Evolutionary conservation across 2,797 vertebrate species (phyloP).

Genomic region (Falco naumanni): DNA sequence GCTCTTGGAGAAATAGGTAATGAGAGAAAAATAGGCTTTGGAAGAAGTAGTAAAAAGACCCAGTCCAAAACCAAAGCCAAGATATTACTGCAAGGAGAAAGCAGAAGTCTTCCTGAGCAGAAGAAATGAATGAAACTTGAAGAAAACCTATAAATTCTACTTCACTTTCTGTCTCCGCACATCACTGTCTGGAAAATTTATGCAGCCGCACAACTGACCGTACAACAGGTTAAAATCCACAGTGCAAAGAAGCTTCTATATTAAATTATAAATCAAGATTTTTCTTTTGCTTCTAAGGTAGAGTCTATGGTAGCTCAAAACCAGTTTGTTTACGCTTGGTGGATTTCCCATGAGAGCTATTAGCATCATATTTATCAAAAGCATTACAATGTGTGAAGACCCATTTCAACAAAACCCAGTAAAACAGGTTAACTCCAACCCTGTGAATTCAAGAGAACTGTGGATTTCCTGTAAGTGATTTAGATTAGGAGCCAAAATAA

Average conservation of each 20-base stretch:
- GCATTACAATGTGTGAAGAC: neutral
- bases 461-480: neutral
- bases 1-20: neutral
- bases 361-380: neutral
- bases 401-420: neutral
- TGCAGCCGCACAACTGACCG: neutral
- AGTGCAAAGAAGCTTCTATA: neutral
- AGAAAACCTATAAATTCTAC: neutral
- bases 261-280: neutral
- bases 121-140: neutral
- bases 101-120: neutral
- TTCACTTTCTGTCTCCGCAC: neutral
- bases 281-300: neutral
- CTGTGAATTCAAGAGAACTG: neutral
- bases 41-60: neutral
- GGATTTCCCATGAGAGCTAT: neutral
- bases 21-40: neutral
- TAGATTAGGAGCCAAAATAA: neutral
- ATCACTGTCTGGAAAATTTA: neutral
- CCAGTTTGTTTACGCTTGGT: neutral
- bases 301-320: neutral
- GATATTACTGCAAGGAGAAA: neutral
- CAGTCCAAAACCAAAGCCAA: neutral
- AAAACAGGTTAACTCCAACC: neutral
- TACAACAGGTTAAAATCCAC: neutral